phyloP scores from a whole-genome alignment of 2,113 vertebrate species.

The Garra rufa region DNA sequence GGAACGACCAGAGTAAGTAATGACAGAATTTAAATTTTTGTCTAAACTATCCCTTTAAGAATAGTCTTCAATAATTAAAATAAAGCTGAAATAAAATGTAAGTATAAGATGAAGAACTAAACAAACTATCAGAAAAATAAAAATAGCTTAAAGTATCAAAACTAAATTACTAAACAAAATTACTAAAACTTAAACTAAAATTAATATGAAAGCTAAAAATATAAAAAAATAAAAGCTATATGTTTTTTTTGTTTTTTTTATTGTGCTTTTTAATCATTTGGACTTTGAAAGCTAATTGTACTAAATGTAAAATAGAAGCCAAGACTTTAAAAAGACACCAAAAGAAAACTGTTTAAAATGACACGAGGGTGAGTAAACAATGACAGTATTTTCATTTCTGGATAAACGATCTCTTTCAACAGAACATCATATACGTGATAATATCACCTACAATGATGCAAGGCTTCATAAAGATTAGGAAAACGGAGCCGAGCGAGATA shows the following conservation, averaged over 20 bases:
- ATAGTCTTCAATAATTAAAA: too few species aligned
- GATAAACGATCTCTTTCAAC: constrained; percentile 1
- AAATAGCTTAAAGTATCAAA: too few species aligned
- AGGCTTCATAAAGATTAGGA: constrained; percentile 18
- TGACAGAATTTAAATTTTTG: too few species aligned
- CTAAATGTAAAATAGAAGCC: neutral
- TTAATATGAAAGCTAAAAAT: neutral
- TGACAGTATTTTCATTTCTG: neutral
- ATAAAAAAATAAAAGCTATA: neutral
- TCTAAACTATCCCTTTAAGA: too few species aligned
- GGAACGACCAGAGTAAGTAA: too few species aligned
- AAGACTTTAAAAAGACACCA: neutral
- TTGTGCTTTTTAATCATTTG: neutral
- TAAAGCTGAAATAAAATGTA: too few species aligned
- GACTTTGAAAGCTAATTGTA: neutral
- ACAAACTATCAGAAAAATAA: too few species aligned
- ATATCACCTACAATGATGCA: constrained; percentile 1
- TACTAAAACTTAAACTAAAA: neutral
- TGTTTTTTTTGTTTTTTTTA: neutral
- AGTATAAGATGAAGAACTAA: too few species aligned
- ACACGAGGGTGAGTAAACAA: neutral
- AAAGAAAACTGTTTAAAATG: neutral
- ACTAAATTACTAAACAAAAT: neutral
- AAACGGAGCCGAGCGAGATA: constrained; percentile 21
- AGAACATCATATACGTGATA: neutral